Percentiles rank a stretch among this genome's conserved stretches.
Conservation (phyloP, 2,797 vertebrate genomes). For the Bryconaethiops microstoma region DNA sequence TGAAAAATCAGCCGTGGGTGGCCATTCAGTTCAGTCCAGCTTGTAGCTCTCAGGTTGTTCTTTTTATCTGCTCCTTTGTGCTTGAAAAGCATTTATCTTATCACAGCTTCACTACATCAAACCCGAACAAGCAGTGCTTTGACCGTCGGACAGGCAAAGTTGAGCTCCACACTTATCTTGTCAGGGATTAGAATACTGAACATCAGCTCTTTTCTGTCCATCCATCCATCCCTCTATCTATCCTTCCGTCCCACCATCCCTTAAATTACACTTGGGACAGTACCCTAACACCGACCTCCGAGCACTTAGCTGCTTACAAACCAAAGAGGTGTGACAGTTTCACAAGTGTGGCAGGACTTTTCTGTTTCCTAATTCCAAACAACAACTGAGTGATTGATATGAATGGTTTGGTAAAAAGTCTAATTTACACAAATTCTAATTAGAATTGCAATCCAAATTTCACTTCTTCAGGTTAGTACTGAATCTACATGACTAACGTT, state of each 20-base stretch:
- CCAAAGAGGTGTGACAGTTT: too few relatives aligned
- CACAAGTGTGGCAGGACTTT: too few relatives aligned
- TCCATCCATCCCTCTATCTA: background rate
- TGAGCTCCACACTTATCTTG: conserved; percentile 26
- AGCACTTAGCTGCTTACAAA: background rate
- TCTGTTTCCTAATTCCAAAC: too few relatives aligned
- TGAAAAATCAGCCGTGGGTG: too few relatives aligned
- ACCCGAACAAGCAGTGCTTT: background rate
- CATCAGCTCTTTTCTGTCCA: conserved; percentile 20
- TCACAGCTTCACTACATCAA: conserved; percentile 7
- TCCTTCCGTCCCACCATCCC: background rate
- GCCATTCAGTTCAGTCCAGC: conserved; percentile 11
- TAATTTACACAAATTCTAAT: too few relatives aligned
- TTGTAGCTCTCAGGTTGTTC: background rate
- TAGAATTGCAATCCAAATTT: too few relatives aligned
- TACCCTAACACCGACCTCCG: background rate
- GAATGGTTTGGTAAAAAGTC: too few relatives aligned
- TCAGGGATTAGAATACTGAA: conserved; percentile 35
- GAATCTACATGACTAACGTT: too few relatives aligned
- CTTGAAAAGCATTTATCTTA: background rate
- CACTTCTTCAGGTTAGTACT: too few relatives aligned
- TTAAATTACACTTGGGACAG: background rate
- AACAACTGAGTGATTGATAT: too few relatives aligned
- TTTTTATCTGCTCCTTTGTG: conserved; percentile 37
- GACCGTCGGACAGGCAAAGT: conserved; percentile 13